These are phyloP conservation scores for Theretra japonica DNA, from an alignment of 2,888 invertebrate genomes.

Conservation along the genomic window DNA sequence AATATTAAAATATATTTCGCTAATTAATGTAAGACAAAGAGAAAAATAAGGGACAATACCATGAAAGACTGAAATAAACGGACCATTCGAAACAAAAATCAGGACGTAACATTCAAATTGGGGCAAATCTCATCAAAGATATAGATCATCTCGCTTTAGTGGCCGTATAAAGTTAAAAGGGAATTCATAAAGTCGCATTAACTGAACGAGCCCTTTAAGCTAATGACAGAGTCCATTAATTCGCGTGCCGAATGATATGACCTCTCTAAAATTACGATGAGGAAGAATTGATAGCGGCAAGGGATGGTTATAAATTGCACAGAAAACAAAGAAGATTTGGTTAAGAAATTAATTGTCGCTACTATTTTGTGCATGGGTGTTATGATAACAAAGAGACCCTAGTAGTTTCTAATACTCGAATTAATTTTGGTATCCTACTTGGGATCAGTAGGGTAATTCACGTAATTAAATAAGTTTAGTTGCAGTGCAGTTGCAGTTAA, in stretches of 20 bases:
- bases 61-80: conserved; percentile 34
- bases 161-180: conserved; percentile 34
- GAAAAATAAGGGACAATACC: neutral
- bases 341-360: no score
- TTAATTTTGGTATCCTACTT: no score
- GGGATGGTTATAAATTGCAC: neutral
- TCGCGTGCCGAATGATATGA: conserved; percentile 28
- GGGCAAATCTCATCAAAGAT: conserved; percentile 30
- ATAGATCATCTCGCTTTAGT: conserved; percentile 33
- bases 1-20: no score
- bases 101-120: conserved; percentile 30
- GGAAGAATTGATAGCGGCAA: neutral
- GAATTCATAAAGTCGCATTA: conserved; percentile 50
- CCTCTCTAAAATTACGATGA: conserved; percentile 26
- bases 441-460: no score
- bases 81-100: conserved; percentile 29
- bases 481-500: no score
- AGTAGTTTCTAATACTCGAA: no score
- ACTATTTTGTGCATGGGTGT: no score
- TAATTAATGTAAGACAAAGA: neutral
- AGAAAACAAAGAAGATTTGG: neutral
- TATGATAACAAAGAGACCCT: no score
- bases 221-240: conserved; percentile 62
- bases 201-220: conserved; percentile 50
- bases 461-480: no score